Percentiles rank a stretch among this genome's conserved stretches.
Conservation (phyloP, 2,888 invertebrate species). For the Hydroisotoma schaefferi region DNA sequence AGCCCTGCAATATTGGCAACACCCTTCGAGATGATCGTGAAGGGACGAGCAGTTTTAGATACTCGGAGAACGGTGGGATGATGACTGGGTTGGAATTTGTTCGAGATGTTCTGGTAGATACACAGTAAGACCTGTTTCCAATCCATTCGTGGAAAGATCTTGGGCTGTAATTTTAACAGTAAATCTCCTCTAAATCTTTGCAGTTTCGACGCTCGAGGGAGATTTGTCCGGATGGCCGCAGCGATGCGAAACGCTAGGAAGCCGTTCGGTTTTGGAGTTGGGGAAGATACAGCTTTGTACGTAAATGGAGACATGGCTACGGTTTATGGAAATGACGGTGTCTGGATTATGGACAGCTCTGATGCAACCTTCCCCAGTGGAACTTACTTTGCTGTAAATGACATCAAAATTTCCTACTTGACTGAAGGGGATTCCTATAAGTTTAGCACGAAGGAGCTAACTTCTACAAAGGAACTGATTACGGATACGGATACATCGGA, state of each 20-base stretch:
- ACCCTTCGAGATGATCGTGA: conserved; percentile 25
- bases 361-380: conserved; percentile 10
- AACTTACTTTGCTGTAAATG: conserved; percentile 11
- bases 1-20: conserved; percentile 23
- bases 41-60: conserved; percentile 18
- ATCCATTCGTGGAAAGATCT: no score
- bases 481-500: not conserved
- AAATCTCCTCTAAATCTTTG: conserved; percentile 4
- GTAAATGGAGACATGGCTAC: conserved; percentile 14
- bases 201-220: conserved; percentile 34
- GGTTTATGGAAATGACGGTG: conserved; percentile 22
- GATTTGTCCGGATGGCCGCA: conserved; percentile 19
- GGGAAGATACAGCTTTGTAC: conserved; percentile 26
- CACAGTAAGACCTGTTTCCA: conserved; percentile 35
- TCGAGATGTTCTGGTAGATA: conserved; percentile 19
- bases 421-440: conserved; percentile 15
- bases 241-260: conserved; percentile 17
- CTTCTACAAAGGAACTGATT: conserved; percentile 11
- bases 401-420: conserved; percentile 14
- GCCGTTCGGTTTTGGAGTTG: conserved; percentile 25
- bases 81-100: conserved; percentile 32
- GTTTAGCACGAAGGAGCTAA: conserved; percentile 8
- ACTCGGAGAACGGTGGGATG: conserved; percentile 24
- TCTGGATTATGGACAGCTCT: conserved; percentile 22
- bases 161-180: no score